Evolutionary conservation across 2,888 invertebrate genomes (phyloP).

Genomic region (Meganola albula): DNA sequence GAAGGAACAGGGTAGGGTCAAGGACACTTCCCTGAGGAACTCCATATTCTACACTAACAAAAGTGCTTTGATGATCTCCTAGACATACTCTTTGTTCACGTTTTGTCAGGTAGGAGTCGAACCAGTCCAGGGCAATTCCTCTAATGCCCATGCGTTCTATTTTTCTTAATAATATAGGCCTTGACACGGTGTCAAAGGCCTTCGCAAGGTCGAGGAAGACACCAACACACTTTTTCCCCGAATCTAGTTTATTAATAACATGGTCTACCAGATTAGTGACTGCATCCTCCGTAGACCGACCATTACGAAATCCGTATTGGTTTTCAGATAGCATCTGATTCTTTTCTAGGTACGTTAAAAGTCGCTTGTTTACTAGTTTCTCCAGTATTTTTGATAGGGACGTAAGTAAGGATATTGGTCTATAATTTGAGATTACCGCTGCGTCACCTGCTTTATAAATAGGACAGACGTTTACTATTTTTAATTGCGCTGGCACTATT

Average conservation of each 20-base stretch:
- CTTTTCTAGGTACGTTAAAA: not conserved
- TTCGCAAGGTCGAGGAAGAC: not conserved
- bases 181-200: too few species aligned
- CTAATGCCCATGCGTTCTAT: too few species aligned
- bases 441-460: not conserved
- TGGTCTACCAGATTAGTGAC: too few species aligned
- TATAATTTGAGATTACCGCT: not conserved
- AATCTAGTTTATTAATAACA: not conserved
- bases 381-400: too few species aligned
- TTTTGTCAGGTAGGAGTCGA: not conserved
- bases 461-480: slow-evolving; percentile 2
- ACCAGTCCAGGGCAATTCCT: not conserved
- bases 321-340: not conserved
- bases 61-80: not conserved
- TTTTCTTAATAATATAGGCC: too few species aligned
- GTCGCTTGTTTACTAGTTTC: slow-evolving; percentile 1
- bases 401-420: slow-evolving; percentile 2
- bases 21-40: slow-evolving; percentile 1
- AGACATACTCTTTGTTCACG: not conserved
- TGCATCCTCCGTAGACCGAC: too few species aligned
- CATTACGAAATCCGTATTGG: too few species aligned
- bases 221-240: not conserved
- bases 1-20: not conserved
- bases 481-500: not conserved
- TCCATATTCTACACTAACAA: not conserved